A percentile compares a stretch with the other conserved stretches of the same genome.
These are phyloP conservation scores for Varanus komodoensis DNA, from an alignment of 2,113 vertebrate genomes.

Conservation along the genomic window DNA sequence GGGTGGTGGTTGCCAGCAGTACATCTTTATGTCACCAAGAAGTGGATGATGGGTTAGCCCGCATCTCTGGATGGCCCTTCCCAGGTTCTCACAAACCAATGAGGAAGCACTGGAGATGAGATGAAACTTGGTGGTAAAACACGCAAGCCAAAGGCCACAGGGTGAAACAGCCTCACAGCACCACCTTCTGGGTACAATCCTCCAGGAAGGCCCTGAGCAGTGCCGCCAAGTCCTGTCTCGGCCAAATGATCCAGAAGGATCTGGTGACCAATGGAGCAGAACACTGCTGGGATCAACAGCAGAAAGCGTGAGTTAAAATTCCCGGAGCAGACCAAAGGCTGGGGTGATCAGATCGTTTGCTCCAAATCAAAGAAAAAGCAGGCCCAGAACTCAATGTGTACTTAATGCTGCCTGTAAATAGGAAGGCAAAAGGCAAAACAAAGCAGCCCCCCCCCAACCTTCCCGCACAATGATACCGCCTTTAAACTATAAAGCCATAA, in stretches of 20 bases:
- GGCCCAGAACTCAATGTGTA: neutral
- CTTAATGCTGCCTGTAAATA: neutral
- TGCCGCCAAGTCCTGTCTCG: too few species aligned
- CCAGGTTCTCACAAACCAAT: neutral
- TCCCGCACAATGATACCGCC: too few species aligned
- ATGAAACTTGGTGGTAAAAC: neutral
- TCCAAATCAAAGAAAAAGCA: neutral
- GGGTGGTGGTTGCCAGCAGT: neutral
- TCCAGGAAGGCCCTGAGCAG: neutral
- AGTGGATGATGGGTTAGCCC: too few species aligned
- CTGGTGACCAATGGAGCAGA: too few species aligned
- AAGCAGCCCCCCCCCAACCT: too few species aligned
- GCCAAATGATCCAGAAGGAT: too few species aligned
- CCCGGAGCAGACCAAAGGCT: neutral
- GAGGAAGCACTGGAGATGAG: neutral
- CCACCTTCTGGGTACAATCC: neutral
- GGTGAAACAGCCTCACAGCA: neutral
- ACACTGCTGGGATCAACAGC: too few species aligned
- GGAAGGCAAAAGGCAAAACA: neutral
- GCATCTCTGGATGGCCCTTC: neutral
- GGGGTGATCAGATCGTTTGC: neutral
- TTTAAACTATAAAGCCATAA: too few species aligned
- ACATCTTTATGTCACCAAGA: neutral
- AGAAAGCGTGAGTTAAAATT: too few species aligned
- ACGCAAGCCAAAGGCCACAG: neutral